Base-by-base conservation (phyloP, 2,113 vertebrate species). In the Larimichthys crocea region DNA sequence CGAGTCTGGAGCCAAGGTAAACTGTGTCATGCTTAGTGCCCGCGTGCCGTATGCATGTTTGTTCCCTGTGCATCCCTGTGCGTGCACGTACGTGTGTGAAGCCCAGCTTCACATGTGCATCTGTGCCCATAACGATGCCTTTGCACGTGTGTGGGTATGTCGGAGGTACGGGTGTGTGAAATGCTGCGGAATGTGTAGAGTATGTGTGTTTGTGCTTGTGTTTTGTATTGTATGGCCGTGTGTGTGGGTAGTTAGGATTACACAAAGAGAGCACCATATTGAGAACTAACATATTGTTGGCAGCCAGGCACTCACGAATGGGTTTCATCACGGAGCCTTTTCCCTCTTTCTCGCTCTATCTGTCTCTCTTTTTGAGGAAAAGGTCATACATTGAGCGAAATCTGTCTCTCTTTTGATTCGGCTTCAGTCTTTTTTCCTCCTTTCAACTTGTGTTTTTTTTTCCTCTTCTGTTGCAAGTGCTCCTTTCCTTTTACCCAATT, bases 241-340 rank as follows among this genome's bases (percentile, higher is more conserved):
- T 64, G 80, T 89, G 88, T 91, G 88, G 90, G 89, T 79, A 80
- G 89, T 62, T 60, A 48, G 76, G 86, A 83, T 86, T 75, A 83
- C 82, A 88, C 77, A 90, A 86, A 69, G 75, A 80, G 65, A 0
- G 76, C 82, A 76, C 78, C 88, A 84, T 91, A 89, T 86, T 91
- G 87, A 89, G 66, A 80, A 77, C 24, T 76, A 87, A 64, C 87
- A 90, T 88, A 91, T 78, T 89, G 84, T 82, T 92, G 89, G 89
- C 89, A 84, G 74, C 44, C 75, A 52, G 49, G 70, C 83, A 80
- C 55, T 35, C 65, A 84, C 67, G 62, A 86, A 84, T 65, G 57
- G 78, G 72, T 80, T 88, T 90, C 75, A 82, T 77, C 87, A 57
- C 2, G 26, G 19, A 76, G 71, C 48, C 75, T 57, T 73, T 68